Percentiles rank a stretch among this genome's conserved stretches.
These are phyloP conservation scores for Empis livida DNA, from an alignment of 2,888 invertebrate genomes.

Conservation along the genomic window DNA sequence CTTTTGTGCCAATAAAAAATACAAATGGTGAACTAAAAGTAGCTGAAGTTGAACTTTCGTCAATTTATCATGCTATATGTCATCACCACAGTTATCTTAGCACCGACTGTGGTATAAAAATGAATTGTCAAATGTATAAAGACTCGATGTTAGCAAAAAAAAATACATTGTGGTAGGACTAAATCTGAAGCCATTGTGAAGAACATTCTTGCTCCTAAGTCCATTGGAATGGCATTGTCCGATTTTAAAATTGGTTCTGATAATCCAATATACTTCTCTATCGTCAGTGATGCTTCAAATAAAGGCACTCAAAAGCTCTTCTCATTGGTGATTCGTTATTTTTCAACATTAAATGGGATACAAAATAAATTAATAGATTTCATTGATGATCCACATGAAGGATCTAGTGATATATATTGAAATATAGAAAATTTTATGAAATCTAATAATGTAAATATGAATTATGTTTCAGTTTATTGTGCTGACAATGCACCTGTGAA, in stretches of 20 bases:
- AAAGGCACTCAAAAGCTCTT: background rate
- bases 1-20: no score
- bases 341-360: slow-evolving; percentile 1
- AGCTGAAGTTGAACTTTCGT: no score
- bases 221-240: background rate
- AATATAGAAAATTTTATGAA: slow-evolving; percentile 1
- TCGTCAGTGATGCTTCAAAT: background rate
- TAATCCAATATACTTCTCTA: background rate
- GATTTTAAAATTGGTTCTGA: background rate
- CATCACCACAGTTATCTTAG: background rate
- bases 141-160: background rate
- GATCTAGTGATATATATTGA: background rate
- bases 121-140: background rate
- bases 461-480: background rate
- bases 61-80: no score
- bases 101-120: background rate
- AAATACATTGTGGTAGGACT: background rate
- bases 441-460: background rate
- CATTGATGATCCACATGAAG: slow-evolving; percentile 1
- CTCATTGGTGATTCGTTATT: slow-evolving; percentile 1
- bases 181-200: background rate
- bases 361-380: slow-evolving; percentile 3
- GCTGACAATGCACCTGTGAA: slow-evolving; percentile 4
- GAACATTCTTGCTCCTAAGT: background rate
- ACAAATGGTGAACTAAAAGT: no score